phyloP scores from a whole-genome alignment of 2,888 invertebrate genomes.

The Tridacna crocea region DNA sequence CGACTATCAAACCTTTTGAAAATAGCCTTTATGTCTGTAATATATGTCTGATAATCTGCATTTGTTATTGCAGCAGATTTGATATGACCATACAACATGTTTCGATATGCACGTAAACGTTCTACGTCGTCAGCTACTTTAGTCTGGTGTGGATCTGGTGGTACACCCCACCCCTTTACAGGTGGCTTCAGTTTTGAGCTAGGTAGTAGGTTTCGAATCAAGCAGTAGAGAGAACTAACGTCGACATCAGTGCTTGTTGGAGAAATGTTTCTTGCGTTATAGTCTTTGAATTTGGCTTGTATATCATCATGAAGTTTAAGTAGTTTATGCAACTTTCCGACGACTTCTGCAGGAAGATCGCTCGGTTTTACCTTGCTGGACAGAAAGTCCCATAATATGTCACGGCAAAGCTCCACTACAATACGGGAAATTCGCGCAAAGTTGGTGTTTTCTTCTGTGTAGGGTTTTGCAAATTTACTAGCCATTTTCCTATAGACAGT shows the following conservation, averaged over 20 bases:
- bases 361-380: neutral
- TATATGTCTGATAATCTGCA: neutral
- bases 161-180: constrained; percentile 8
- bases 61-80: neutral
- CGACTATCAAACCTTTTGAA: constrained; percentile 17
- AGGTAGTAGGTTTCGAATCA: constrained; percentile 2
- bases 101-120: constrained; percentile 6
- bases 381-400: constrained; percentile 19
- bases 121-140: constrained; percentile 19
- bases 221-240: neutral
- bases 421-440: constrained; percentile 7
- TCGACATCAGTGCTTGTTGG: constrained; percentile 9
- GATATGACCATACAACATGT: constrained; percentile 10
- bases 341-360: neutral
- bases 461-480: neutral
- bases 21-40: neutral
- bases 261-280: neutral
- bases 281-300: neutral
- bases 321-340: neutral
- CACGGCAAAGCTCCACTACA: constrained; percentile 7
- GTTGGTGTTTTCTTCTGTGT: constrained; percentile 2
- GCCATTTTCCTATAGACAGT: neutral
- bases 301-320: constrained; percentile 8
- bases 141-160: neutral
- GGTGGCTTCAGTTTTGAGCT: constrained; percentile 17